A percentile compares a stretch with the other conserved stretches of the same genome.
phyloP scores from a whole-genome alignment of 2,113 vertebrate genomes.

The Vicugna pacos region DNA sequence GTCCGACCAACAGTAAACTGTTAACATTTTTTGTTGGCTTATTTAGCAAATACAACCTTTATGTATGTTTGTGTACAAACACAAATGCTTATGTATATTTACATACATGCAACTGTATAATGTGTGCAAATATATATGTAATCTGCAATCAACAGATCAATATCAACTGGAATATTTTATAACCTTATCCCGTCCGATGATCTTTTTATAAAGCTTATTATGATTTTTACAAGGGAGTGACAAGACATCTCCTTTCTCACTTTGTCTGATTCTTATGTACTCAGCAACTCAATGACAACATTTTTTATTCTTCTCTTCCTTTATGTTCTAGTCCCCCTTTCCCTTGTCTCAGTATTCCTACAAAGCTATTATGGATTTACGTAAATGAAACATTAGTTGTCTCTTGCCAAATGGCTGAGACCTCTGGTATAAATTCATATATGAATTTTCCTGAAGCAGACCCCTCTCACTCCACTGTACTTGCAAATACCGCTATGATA shows the following conservation, averaged over 20 bases:
- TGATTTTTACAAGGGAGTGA: conserved; percentile 6
- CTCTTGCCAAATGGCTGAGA: conserved; percentile 57
- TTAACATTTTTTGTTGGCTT: conserved; percentile 4
- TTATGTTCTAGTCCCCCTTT: neutral
- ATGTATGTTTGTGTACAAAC: neutral
- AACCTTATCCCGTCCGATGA: neutral
- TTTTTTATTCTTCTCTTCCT: neutral
- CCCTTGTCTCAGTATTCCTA: neutral
- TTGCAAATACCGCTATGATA: conserved; percentile 81
- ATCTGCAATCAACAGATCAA: neutral
- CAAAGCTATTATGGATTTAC: conserved; percentile 5
- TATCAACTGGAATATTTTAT: neutral
- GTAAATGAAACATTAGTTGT: conserved; percentile 74
- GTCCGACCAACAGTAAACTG: neutral
- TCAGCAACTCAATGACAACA: neutral
- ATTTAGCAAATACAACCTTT: neutral
- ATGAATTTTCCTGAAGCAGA: conserved; percentile 70
- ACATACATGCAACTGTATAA: neutral
- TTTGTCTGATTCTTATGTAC: neutral
- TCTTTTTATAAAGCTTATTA: neutral
- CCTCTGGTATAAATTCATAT: conserved; percentile 65
- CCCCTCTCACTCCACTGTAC: conserved; percentile 57
- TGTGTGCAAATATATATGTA: neutral
- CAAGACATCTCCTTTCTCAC: neutral
- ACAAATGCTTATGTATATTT: neutral